Evolutionary conservation across 2,113 vertebrate genomes (phyloP), one percentile per base, ranked within the genome.

Genomic region (Passerina amoena): DNA sequence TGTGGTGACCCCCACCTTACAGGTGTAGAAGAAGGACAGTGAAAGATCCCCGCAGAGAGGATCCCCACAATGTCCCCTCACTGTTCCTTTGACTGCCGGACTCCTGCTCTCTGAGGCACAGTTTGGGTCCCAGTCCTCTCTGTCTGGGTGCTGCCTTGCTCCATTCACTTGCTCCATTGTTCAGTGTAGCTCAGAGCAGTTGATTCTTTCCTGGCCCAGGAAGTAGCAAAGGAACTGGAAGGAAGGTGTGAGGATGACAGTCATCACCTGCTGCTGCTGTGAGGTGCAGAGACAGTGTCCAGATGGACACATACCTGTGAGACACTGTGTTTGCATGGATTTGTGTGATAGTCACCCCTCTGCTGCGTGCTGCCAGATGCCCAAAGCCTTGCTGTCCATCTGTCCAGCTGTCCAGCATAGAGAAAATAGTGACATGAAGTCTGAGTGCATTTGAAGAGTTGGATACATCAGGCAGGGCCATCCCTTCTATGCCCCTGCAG

Each of bases 161-260:
- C 44, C 6, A 3, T 61, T 23, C 37, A 9, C 14, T n/a, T 57
- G n/a, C 28, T 35, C 33, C 9, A 0, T 38, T 45, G 10, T 37
- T 84, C n/a, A 37, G 54, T 8, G 17, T 30, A 37, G 54, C 38
- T 75, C 17, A 31, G 14, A 30, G 44, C n/a, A 84, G 45, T 30
- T 50, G 56, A 65, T 77, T 28, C 57, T 50, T 57, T 69, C 66
- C 64, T 61, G 45, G 54, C 63, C 53, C 54, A 23, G 65, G 61
- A 80, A 38, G 25, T 14, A 28, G n/a, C 38, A 73, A 40, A 61
- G 33, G 18, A 59, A 35, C 38, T 28, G 18, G 14, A 72, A 64
- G 56, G 64, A 76, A 59, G 71, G 63, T 14, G 7, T 0, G 1
- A 63, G 22, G 33, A n/a, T 61, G 47, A 10, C 0, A 4, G 31